Percentiles rank a stretch among this genome's conserved stretches.
phyloP scores from a whole-genome alignment of 2,888 invertebrate species.

The Charanyca ferruginea region DNA sequence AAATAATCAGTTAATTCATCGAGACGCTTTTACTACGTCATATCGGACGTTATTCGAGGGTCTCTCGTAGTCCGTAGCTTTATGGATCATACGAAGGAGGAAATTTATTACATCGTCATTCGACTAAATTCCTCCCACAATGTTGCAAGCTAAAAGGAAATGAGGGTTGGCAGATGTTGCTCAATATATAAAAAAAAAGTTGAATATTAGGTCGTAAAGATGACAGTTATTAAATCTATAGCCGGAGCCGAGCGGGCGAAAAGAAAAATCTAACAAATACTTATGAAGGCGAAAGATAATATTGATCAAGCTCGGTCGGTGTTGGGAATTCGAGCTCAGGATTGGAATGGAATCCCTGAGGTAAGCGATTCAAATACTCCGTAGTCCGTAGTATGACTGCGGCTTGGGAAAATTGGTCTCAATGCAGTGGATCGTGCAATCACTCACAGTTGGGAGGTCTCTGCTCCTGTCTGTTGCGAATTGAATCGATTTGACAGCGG shows the following conservation, averaged over 20 bases:
- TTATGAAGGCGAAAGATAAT: conserved; percentile 60
- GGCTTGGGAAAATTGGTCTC: conserved; percentile 62
- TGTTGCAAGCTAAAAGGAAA: conserved; percentile 77
- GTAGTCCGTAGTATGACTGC: conserved; percentile 44
- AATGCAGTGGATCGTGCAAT: conserved; percentile 58
- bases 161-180: conserved; percentile 80
- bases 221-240: conserved; percentile 78
- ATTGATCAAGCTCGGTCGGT: conserved; percentile 58
- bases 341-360: conserved; percentile 64
- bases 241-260: conserved; percentile 33
- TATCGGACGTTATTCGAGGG: conserved; percentile 62
- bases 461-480: conserved; percentile 49
- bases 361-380: conserved; percentile 63
- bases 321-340: conserved; percentile 41
- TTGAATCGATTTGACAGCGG: conserved; percentile 55
- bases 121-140: conserved; percentile 80
- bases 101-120: conserved; percentile 85
- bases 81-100: conserved; percentile 81
- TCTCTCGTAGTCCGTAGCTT: conserved; percentile 68
- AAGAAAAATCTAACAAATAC: conserved; percentile 52
- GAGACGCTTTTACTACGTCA: conserved; percentile 67
- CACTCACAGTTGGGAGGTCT: conserved; percentile 54
- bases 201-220: conserved; percentile 78
- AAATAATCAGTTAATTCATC: conserved; percentile 67
- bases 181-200: conserved; percentile 71